A percentile compares a stretch with the other conserved stretches of the same genome.
These are phyloP conservation scores for Phodopus roborovskii DNA, from an alignment of 2,113 vertebrate genomes.

Conservation along the genomic window DNA sequence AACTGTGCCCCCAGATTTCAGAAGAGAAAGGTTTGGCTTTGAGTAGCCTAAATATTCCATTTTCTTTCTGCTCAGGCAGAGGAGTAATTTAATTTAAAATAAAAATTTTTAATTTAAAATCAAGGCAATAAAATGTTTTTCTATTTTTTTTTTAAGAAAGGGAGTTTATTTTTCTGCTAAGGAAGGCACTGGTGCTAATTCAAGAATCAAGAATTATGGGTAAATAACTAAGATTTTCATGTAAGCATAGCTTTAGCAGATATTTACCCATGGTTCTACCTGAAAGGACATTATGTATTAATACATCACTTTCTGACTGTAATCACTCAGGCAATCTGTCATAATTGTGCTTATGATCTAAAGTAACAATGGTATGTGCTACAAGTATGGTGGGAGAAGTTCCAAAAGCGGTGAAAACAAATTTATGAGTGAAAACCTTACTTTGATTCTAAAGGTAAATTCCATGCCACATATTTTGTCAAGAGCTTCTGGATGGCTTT, in stretches of 20 bases:
- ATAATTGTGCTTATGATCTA: background rate
- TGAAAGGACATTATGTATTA: background rate
- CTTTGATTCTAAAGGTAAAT: background rate
- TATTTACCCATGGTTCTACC: background rate
- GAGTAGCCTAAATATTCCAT: constrained; percentile 41
- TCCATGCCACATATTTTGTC: background rate
- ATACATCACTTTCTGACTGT: background rate
- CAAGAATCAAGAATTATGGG: background rate
- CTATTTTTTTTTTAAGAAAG: background rate
- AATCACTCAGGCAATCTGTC: background rate
- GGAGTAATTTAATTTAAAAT: background rate
- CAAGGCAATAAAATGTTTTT: constrained; percentile 43
- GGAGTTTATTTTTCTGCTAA: background rate
- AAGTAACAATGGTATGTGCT: background rate
- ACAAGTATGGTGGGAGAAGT: background rate
- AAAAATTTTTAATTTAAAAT: constrained; percentile 32
- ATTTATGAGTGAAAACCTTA: background rate
- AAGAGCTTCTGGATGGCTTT: background rate
- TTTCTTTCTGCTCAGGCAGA: constrained; percentile 40
- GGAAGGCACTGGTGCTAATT: constrained; percentile 46
- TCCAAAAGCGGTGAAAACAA: constrained; percentile 19
- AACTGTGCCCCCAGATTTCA: background rate
- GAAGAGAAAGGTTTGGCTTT: constrained; percentile 17
- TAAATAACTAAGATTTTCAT: constrained; percentile 61
- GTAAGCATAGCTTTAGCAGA: background rate